Evolutionary conservation across 2,797 vertebrate species (phyloP).

Genomic region (Dendrocincla tyrannina): DNA sequence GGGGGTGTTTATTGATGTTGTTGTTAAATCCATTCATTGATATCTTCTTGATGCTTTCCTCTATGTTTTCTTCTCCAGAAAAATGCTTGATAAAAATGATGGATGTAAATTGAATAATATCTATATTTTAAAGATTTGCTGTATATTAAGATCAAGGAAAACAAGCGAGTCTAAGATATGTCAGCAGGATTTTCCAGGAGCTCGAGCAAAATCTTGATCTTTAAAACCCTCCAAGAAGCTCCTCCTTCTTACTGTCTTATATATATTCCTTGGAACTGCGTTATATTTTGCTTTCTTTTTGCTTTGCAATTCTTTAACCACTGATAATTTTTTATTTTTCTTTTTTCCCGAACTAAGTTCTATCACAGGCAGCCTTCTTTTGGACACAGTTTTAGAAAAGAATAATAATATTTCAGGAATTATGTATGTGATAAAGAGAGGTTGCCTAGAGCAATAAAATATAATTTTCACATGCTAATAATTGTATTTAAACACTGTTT

Average conservation of each 20-base stretch:
- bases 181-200: background rate
- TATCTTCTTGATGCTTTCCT: background rate
- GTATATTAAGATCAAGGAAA: background rate
- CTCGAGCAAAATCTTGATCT: background rate
- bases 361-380: background rate
- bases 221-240: background rate
- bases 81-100: background rate
- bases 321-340: background rate
- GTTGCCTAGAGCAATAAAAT: background rate
- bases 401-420: background rate
- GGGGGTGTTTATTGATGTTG: no score
- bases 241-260: background rate
- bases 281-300: background rate
- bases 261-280: background rate
- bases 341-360: background rate
- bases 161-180: background rate
- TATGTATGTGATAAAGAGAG: background rate
- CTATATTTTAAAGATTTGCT: background rate
- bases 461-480: background rate
- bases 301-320: background rate
- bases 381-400: background rate
- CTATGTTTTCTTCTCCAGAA: background rate
- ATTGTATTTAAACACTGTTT: background rate
- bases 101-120: background rate
- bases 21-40: background rate